phyloP scores from a whole-genome alignment of 2,888 invertebrate species.

The Rapana venosa region DNA sequence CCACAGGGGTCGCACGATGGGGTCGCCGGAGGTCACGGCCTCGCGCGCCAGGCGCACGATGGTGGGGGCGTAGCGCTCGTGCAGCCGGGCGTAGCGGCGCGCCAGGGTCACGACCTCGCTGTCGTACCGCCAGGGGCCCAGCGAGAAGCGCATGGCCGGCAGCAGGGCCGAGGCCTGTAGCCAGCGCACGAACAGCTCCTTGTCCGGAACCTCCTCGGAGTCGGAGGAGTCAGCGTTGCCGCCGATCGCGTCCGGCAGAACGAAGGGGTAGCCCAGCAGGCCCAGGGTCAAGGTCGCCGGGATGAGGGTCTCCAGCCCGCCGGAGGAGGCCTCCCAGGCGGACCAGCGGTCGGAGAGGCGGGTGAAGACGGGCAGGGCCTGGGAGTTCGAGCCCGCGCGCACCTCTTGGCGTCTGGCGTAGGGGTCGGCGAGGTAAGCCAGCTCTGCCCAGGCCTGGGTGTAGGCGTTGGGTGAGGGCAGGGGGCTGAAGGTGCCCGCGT shows the following conservation, averaged over 20 bases:
- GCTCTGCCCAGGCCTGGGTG: conserved; percentile 64
- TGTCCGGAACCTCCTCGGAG: conserved; percentile 54
- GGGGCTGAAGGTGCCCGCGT: conserved; percentile 55
- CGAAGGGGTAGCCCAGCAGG: conserved; percentile 85
- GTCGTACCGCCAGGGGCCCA: conserved; percentile 79
- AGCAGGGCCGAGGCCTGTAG: conserved; percentile 91
- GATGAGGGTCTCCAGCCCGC: conserved; percentile 87
- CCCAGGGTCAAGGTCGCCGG: conserved; percentile 84
- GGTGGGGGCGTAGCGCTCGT: conserved; percentile 59
- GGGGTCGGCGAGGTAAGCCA: conserved; percentile 63
- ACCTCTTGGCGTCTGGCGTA: conserved; percentile 85
- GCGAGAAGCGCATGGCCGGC: conserved; percentile 92
- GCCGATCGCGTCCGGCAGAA: conserved; percentile 91
- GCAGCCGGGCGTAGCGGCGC: conserved; percentile 61
- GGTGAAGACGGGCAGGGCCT: conserved; percentile 89
- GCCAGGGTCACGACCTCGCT: conserved; percentile 58
- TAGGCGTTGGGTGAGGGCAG: conserved; percentile 65
- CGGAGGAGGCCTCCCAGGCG: conserved; percentile 84
- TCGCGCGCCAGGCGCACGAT: conserved; percentile 66
- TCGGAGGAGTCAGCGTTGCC: conserved; percentile 70
- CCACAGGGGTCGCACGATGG: conserved; percentile 94
- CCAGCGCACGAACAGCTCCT: conserved; percentile 86
- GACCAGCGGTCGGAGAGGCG: conserved; percentile 90
- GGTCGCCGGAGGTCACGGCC: conserved; percentile 80
- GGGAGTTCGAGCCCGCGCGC: conserved; percentile 89